Base-by-base conservation (phyloP, 2,888 invertebrate species). In the Acrobeloides nanus region DNA sequence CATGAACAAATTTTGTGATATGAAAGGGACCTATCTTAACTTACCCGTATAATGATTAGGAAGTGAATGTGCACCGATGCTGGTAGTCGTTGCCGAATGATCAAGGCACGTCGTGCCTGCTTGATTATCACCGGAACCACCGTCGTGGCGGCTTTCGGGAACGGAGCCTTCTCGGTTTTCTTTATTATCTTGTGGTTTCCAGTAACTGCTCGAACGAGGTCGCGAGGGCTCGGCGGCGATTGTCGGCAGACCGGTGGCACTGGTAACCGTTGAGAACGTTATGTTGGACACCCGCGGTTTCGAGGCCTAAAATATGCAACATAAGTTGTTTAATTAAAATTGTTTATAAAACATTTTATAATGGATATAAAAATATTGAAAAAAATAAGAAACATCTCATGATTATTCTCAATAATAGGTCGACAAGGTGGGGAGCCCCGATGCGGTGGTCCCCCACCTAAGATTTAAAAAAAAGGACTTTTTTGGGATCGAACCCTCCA, bases 141-240 rank as follows among this genome's bases (percentile, higher is more conserved):
- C 10, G 10, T 10, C 10, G 29, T 29, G 29, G 10, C 12, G 10
- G 29, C 10, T 12, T 29, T 29, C 10, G 10, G 29, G 29, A 29
- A 10, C 29, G 29, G 10, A 12, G 10, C 29, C 29, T 29, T 29
- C 29, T 15, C 35, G 12, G 2, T 3, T 34, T 25, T 23, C n/a
- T 29, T 25, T 18, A 37, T 34, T 37, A 18, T 32, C 25, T 15
- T 38, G 38, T 21, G 54, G 54, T 35, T 54, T 54, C 54, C 54
- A 54, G 39, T 58, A 52, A 33, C 51, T 51, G 59, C 59, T 59
- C 51, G 55, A 54, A 24, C 78, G 66, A 44, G 77, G 74, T 45
- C 76, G 63, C 42, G 73, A 72, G 21, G 81, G 81, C 61, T 80
- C 80, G 12, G 80, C 77, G 56, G 81, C 81, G 25, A 81, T 73